Evolutionary conservation across 2,113 vertebrate genomes (phyloP).

Genomic region (Chloropsis hardwickii): DNA sequence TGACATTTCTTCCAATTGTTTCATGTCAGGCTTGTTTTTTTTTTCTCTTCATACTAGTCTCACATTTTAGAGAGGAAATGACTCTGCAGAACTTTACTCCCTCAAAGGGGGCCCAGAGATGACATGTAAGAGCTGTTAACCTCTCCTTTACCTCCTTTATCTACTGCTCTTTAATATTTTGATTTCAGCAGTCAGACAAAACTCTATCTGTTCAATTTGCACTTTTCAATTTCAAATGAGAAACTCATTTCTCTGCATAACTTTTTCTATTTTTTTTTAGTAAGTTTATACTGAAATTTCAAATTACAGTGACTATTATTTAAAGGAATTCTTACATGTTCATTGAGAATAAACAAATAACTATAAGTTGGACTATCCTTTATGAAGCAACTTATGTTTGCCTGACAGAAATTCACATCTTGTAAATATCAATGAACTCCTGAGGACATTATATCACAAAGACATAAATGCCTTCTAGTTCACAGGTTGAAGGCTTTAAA

Average conservation of each 20-base stretch:
- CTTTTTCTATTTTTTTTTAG: neutral
- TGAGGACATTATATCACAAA: neutral
- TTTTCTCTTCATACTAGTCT: neutral
- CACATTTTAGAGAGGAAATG: neutral
- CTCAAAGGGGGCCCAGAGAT: neutral
- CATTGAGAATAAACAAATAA: neutral
- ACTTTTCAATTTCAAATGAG: neutral
- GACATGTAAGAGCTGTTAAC: neutral
- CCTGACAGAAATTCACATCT: neutral
- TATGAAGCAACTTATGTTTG: neutral
- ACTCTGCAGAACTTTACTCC: neutral
- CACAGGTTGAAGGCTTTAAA: neutral
- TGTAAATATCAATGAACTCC: neutral
- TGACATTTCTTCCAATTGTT: neutral
- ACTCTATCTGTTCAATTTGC: accelerated
- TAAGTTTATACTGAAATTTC: neutral
- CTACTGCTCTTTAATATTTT: neutral
- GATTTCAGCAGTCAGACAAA: neutral
- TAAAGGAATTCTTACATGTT: neutral
- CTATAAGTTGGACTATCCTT: neutral
- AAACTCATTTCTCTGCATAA: neutral
- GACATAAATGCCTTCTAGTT: neutral
- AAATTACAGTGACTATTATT: neutral
- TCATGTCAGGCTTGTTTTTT: neutral
- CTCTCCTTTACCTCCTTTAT: neutral